These are phyloP conservation scores for Barnardius zonarius DNA, from an alignment of 2,113 vertebrate species.

Conservation along the genomic window DNA sequence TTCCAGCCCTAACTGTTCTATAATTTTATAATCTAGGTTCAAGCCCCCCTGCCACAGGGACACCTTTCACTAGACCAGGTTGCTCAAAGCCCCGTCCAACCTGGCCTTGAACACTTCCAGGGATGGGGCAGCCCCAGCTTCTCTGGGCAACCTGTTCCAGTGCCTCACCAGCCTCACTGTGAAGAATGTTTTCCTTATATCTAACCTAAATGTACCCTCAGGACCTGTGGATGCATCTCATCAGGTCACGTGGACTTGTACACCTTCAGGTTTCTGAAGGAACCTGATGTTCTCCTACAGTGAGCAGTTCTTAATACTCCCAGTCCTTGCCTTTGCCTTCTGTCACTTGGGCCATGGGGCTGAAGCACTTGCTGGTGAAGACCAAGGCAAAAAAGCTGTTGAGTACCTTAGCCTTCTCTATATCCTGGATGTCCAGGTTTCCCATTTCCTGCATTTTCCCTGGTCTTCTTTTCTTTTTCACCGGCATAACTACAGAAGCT, in stretches of 20 bases:
- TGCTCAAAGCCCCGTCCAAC: neutral
- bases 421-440: neutral
- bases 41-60: neutral
- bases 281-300: neutral
- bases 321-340: neutral
- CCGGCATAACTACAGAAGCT: neutral
- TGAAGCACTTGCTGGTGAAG: neutral
- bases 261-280: neutral
- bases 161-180: neutral
- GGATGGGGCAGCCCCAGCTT: neutral
- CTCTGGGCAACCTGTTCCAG: neutral
- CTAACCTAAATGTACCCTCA: neutral
- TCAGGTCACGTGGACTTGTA: neutral
- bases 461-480: neutral
- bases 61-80: neutral
- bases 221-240: neutral
- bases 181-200: neutral
- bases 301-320: neutral
- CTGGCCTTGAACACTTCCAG: neutral
- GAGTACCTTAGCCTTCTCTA: neutral
- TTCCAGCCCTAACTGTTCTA: too few species aligned
- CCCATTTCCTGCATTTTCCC: neutral
- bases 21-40: neutral
- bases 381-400: neutral
- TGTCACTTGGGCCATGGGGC: neutral